These are phyloP conservation scores for Xenotilapia flavipinnis DNA, from an alignment of 2,113 vertebrate genomes.

Conservation along the genomic window DNA sequence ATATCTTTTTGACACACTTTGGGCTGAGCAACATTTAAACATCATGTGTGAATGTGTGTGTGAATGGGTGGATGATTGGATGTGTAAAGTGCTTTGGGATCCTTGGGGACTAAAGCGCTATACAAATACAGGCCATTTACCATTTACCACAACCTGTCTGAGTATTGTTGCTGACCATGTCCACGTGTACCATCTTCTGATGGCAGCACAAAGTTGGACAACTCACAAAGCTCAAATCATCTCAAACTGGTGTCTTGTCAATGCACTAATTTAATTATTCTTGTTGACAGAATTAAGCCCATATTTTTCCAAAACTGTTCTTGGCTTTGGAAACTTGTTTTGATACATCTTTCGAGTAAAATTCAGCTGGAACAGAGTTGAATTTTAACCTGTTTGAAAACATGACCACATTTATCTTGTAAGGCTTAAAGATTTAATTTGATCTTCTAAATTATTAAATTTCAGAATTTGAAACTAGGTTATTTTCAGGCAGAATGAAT, in stretches of 20 bases:
- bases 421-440: not conserved
- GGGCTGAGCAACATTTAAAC: not conserved
- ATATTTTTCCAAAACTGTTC: fast-evolving
- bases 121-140: fast-evolving
- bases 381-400: not conserved
- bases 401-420: not conserved
- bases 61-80: not conserved
- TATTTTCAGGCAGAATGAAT: not conserved
- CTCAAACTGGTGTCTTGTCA: not conserved
- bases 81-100: fast-evolving
- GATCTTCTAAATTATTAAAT: not conserved
- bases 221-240: not conserved
- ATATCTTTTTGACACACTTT: not conserved
- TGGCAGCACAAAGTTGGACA: not conserved
- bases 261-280: not conserved
- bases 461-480: not conserved
- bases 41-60: not conserved
- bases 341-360: fast-evolving
- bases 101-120: not conserved
- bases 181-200: not conserved
- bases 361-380: not conserved
- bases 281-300: not conserved
- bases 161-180: not conserved
- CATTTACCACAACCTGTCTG: not conserved
- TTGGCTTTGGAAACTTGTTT: not conserved